Percentiles rank a stretch among this genome's conserved stretches.
Evolutionary conservation across 2,113 vertebrate species (phyloP).

Genomic region (Pycnonotus jocosus): DNA sequence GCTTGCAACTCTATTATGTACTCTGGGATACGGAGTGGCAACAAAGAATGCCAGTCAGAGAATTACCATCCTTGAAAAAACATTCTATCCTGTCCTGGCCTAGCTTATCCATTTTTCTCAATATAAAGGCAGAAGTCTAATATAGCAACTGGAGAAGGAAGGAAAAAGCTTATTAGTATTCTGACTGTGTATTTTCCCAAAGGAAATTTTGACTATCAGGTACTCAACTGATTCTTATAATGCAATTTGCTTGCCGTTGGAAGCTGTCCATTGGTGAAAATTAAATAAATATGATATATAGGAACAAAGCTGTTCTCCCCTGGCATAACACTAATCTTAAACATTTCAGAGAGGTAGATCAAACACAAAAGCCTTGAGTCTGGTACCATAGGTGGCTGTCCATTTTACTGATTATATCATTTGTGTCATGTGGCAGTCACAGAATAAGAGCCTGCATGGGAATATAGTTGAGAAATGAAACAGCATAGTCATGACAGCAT

Average conservation of each 20-base stretch:
- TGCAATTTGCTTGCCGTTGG: neutral
- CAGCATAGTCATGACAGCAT: neutral
- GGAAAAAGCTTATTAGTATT: neutral
- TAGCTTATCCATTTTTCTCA: neutral
- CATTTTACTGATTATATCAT: neutral
- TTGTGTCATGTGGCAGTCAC: neutral
- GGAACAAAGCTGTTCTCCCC: neutral
- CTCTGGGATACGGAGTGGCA: neutral
- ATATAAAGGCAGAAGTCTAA: neutral
- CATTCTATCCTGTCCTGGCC: neutral
- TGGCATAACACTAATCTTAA: neutral
- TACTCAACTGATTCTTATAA: neutral
- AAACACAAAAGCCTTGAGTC: neutral
- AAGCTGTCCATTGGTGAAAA: neutral
- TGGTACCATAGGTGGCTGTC: neutral
- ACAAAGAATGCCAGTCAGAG: neutral
- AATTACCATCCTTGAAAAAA: neutral
- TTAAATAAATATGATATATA: neutral
- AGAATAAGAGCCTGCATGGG: neutral
- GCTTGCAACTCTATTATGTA: neutral
- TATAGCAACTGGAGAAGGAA: neutral
- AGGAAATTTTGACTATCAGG: neutral
- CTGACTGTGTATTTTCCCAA: neutral
- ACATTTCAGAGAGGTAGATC: neutral
- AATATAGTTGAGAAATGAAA: neutral